Evolutionary conservation across 2,888 invertebrate genomes (phyloP).

Genomic region (Alcis repandata): DNA sequence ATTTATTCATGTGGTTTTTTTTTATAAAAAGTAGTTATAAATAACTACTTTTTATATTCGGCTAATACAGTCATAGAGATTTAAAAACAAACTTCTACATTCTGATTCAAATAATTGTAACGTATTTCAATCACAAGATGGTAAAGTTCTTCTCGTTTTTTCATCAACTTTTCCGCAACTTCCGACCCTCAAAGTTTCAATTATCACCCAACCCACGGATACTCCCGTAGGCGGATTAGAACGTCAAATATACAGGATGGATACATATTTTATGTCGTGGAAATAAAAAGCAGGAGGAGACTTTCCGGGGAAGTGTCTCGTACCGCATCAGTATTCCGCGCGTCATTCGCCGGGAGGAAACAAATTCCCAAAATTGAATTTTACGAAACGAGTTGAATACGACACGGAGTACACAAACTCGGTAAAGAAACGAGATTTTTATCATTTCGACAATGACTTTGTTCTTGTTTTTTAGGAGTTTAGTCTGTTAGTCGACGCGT

Average conservation of each 20-base stretch:
- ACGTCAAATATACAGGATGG: constrained; percentile 60
- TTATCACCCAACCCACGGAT: constrained; percentile 37
- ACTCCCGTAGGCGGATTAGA: constrained; percentile 51
- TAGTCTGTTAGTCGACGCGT: constrained; percentile 18
- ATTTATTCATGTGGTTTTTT: too few relatives aligned
- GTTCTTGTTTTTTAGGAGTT: constrained; percentile 43
- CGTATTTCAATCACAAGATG: constrained; percentile 8
- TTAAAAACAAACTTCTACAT: constrained; percentile 3
- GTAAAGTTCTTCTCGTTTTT: constrained; percentile 11
- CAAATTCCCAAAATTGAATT: constrained; percentile 87
- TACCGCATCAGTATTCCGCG: constrained; percentile 80
- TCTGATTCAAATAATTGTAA: constrained; percentile 12
- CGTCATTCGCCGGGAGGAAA: constrained; percentile 81
- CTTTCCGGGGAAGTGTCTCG: constrained; percentile 64
- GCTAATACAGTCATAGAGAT: too few relatives aligned
- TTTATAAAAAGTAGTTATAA: too few relatives aligned
- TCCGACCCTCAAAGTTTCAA: constrained; percentile 37
- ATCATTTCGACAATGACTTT: constrained; percentile 80
- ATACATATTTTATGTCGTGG: constrained; percentile 69
- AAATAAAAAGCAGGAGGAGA: constrained; percentile 68
- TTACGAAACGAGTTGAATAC: constrained; percentile 86
- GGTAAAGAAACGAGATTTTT: constrained; percentile 81
- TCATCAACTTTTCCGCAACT: constrained; percentile 26
- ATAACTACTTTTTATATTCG: too few relatives aligned
- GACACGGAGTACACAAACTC: constrained; percentile 82